Percentiles rank a stretch among this genome's conserved stretches.
Conservation (phyloP, 2,113 vertebrate species). For the Caretta caretta region DNA sequence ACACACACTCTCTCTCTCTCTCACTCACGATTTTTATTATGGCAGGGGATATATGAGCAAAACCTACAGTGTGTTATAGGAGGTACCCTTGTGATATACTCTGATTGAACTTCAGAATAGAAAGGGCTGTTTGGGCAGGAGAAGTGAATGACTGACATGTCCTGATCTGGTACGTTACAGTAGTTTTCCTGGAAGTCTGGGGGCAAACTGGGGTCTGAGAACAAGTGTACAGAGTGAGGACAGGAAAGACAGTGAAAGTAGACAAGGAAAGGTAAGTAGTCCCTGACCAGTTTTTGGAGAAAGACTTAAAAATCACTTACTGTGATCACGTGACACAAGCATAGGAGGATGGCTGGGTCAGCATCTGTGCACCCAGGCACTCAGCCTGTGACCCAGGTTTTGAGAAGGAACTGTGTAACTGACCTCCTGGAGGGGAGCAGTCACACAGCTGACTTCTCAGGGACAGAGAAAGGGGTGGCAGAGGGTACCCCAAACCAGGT, state of each 20-base stretch:
- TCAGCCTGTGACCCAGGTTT: too few relatives aligned
- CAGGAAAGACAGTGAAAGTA: not conserved
- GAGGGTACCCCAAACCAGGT: too few relatives aligned
- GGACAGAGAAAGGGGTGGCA: too few relatives aligned
- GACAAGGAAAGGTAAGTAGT: not conserved
- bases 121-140: not conserved
- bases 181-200: not conserved
- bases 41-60: not conserved
- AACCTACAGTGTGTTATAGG: not conserved
- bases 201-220: not conserved
- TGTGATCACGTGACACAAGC: not conserved
- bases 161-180: not conserved
- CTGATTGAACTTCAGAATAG: not conserved
- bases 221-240: not conserved
- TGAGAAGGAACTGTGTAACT: too few relatives aligned
- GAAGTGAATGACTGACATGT: not conserved
- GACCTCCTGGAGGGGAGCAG: too few relatives aligned
- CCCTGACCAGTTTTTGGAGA: not conserved
- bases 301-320: not conserved
- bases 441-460: too few relatives aligned
- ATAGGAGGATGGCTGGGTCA: not conserved
- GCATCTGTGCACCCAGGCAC: too few relatives aligned
- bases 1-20: too few relatives aligned
- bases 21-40: not conserved
- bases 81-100: not conserved